Conservation (phyloP, 2,797 vertebrate species). For the Pantherophis vulpinus region DNA sequence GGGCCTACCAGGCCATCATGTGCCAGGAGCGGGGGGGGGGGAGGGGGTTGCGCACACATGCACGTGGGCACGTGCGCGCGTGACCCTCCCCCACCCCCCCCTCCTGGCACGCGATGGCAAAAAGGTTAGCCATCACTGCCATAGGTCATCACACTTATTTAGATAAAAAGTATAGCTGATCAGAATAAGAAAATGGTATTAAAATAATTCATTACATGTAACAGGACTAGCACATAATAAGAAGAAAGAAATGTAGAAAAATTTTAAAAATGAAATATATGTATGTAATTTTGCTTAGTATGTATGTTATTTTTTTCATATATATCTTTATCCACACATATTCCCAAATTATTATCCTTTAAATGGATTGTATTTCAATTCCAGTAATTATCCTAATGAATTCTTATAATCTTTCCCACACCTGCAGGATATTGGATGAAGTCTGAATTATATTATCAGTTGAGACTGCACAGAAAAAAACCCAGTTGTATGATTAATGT, state of each 20-base stretch:
- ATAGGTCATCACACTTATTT: background rate
- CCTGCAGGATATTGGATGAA: background rate
- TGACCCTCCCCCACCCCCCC: too few relatives aligned
- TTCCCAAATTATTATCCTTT: background rate
- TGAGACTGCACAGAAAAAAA: background rate
- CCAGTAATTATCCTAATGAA: background rate
- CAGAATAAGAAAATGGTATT: background rate
- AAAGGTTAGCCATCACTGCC: too few relatives aligned
- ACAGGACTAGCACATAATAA: background rate
- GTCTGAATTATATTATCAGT: background rate
- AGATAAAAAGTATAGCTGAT: background rate
- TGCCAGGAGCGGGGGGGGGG: too few relatives aligned
- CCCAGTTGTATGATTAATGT: background rate
- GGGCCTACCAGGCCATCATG: too few relatives aligned
- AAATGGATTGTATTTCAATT: background rate
- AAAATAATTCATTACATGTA: background rate
- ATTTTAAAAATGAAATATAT: background rate
- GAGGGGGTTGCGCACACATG: too few relatives aligned
- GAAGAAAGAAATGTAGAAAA: background rate
- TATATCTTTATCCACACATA: background rate
- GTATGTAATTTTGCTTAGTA: background rate
- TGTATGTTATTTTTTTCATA: background rate
- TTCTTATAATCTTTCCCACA: background rate
- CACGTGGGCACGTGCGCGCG: too few relatives aligned
- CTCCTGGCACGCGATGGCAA: too few relatives aligned